A percentile compares a stretch with the other conserved stretches of the same genome.
phyloP scores from a whole-genome alignment of 2,888 invertebrate species.

The Cistogaster globosa region DNA sequence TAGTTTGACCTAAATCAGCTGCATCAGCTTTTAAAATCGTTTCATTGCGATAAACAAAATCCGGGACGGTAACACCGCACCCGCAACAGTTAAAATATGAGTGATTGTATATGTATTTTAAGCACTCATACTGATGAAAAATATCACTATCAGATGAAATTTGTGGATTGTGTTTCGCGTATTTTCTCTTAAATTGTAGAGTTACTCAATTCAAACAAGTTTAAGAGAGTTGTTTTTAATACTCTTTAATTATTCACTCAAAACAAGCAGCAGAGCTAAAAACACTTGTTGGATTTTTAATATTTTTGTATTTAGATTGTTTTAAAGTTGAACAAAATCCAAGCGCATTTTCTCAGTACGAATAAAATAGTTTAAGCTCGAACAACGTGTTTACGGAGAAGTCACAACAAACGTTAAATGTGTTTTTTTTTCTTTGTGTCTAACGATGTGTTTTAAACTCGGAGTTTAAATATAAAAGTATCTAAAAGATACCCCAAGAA shows the following conservation, averaged over 20 bases:
- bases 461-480: slow-evolving; percentile 21
- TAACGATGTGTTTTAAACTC: too few relatives aligned
- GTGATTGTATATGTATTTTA: too few relatives aligned
- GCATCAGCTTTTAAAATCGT: too few relatives aligned
- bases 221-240: slow-evolving; percentile 14
- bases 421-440: slow-evolving; percentile 16
- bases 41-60: too few relatives aligned
- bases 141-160: slow-evolving; percentile 1
- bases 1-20: too few relatives aligned
- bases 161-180: slow-evolving; percentile 41
- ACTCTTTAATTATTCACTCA: slow-evolving; percentile 46
- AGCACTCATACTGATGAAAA: too few relatives aligned
- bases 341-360: slow-evolving; percentile 74
- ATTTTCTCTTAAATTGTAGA: too few relatives aligned
- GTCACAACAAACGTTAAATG: slow-evolving; percentile 15
- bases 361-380: slow-evolving; percentile 78
- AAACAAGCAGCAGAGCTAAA: background rate
- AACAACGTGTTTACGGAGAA: slow-evolving; percentile 71
- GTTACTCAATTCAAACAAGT: too few relatives aligned
- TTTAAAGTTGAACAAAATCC: slow-evolving; percentile 35
- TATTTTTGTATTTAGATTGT: slow-evolving; percentile 35
- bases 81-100: too few relatives aligned
- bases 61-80: too few relatives aligned
- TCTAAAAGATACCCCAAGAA: slow-evolving; percentile 37
- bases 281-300: slow-evolving; percentile 66